phyloP scores from a whole-genome alignment of 2,888 invertebrate genomes.

The Aleiodes testaceus region DNA sequence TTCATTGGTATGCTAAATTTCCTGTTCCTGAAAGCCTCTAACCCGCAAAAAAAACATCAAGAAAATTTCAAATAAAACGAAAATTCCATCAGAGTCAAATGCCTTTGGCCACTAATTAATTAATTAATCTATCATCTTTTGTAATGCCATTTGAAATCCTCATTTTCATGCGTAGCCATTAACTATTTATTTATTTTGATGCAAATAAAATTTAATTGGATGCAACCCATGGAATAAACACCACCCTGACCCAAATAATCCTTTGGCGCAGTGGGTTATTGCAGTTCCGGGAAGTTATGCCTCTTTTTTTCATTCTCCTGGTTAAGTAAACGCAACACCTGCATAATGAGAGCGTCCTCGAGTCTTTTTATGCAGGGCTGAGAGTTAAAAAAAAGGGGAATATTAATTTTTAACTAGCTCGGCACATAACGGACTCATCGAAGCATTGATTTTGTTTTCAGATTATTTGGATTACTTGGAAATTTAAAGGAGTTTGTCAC shows the following conservation, averaged over 20 bases:
- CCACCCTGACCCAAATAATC: constrained; percentile 30
- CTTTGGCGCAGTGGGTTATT: constrained; percentile 4
- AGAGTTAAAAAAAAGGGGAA: neutral
- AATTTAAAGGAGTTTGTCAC: too few species aligned
- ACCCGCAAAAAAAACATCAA: constrained; percentile 13
- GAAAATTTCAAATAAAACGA: constrained; percentile 11
- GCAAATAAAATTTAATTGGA: constrained; percentile 1
- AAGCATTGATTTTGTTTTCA: too few species aligned
- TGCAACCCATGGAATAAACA: constrained; percentile 12
- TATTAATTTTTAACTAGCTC: neutral
- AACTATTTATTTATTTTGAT: constrained; percentile 5
- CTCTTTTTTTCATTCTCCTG: neutral
- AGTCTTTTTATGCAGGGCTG: neutral
- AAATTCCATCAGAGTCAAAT: neutral
- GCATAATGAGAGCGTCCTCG: constrained; percentile 24
- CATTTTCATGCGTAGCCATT: too few species aligned
- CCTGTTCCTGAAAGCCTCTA: constrained; percentile 36
- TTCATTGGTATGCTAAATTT: constrained; percentile 31
- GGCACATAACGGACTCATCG: too few species aligned
- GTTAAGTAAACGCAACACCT: constrained; percentile 21
- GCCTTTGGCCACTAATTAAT: neutral
- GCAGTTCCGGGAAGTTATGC: constrained; percentile 17
- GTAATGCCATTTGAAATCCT: too few species aligned
- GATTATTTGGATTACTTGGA: too few species aligned
- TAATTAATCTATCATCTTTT: too few species aligned